These are phyloP conservation scores for Seriola aureovittata DNA, from an alignment of 2,113 vertebrate species.

Conservation along the genomic window DNA sequence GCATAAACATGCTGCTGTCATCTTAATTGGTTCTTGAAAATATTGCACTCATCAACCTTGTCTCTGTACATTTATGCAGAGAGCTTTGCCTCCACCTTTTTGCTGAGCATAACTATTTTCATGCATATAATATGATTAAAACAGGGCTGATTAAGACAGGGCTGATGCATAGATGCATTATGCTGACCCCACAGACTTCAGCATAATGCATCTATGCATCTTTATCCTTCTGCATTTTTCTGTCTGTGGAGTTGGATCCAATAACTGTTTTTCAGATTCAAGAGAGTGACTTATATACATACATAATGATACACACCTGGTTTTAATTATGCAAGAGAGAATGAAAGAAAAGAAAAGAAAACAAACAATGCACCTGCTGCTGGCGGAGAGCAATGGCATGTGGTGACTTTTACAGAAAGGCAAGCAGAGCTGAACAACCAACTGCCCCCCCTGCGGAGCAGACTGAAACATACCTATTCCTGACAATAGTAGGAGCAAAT, in stretches of 20 bases:
- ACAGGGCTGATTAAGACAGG: conserved; percentile 37
- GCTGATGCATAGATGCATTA: background rate
- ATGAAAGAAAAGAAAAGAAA: background rate
- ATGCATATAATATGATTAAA: conserved; percentile 32
- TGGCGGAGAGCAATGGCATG: background rate
- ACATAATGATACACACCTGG: conserved; percentile 20
- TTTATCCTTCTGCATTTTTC: background rate
- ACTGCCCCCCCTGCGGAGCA: no score
- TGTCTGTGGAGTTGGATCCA: background rate
- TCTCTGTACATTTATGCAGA: background rate
- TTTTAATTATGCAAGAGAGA: conserved; percentile 53
- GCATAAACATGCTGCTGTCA: background rate
- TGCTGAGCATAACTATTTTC: conserved; percentile 53
- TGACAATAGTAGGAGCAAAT: no score
- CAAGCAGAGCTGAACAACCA: no score
- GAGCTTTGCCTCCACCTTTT: conserved; percentile 34
- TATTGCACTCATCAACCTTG: background rate
- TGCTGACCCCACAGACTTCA: background rate
- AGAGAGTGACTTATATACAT: conserved; percentile 5
- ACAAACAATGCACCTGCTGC: background rate
- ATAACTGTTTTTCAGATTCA: background rate
- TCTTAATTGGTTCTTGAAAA: conserved; percentile 27
- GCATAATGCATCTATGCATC: background rate
- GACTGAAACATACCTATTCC: no score
- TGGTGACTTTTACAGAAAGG: no score